phyloP scores from a whole-genome alignment of 1,140 invertebrate species.

The Matsumurasca onukii region DNA sequence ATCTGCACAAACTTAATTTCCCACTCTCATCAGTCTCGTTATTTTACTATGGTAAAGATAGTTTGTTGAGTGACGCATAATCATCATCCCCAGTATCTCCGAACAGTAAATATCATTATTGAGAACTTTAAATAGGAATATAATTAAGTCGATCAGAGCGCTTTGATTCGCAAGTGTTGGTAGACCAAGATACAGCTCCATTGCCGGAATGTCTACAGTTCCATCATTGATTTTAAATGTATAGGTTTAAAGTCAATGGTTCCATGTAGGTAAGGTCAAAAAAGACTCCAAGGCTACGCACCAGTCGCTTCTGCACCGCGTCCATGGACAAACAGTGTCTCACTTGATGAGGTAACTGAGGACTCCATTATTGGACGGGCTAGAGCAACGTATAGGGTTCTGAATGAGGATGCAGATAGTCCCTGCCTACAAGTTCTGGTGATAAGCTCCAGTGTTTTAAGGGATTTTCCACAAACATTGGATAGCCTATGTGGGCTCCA shows the following conservation, averaged over 20 bases:
- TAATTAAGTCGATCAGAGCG: not conserved
- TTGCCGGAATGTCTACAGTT: not conserved
- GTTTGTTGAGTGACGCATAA: not conserved
- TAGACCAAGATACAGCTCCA: not conserved
- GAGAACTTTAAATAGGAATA: not conserved
- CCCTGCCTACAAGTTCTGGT: not conserved
- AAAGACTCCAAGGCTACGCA: not conserved
- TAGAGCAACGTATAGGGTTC: not conserved
- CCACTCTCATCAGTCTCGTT: not conserved
- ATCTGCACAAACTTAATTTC: not conserved
- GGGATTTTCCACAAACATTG: not conserved
- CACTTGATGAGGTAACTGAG: not conserved
- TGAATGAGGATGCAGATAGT: not conserved
- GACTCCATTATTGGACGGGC: not conserved
- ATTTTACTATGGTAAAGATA: not conserved
- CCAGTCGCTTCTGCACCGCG: not conserved
- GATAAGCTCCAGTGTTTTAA: not conserved
- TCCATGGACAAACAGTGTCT: not conserved
- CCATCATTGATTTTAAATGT: no score
- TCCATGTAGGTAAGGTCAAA: not conserved
- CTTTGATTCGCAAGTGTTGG: not conserved
- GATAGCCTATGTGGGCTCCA: not conserved
- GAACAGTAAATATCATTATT: not conserved
- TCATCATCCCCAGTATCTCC: not conserved
- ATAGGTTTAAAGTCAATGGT: no score